phyloP scores from a whole-genome alignment of 64 coral and sea anemone species.

The Dendronephthya gigantea region DNA sequence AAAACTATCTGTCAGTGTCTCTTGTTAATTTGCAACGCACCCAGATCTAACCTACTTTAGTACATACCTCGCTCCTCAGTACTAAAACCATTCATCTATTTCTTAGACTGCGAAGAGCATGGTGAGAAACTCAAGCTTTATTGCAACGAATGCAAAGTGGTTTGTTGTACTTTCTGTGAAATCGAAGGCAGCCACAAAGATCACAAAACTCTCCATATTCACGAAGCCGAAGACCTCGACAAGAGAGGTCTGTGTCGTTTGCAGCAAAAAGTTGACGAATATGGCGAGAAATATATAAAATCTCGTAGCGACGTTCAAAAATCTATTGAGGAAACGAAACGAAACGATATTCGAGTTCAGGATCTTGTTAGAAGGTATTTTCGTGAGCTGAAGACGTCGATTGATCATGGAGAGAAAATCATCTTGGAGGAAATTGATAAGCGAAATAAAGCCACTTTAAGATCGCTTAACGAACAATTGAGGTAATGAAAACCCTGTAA shows the following conservation, averaged over 20 bases:
- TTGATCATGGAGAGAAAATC: slow-evolving; percentile 78
- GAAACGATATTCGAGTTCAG: slow-evolving; percentile 52
- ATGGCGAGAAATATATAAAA: slow-evolving; percentile 53
- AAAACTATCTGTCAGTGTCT: too few species aligned
- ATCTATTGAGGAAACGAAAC: slow-evolving; percentile 75
- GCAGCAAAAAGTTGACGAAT: slow-evolving; percentile 61
- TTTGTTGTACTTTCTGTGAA: slow-evolving; percentile 67
- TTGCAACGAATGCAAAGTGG: slow-evolving; percentile 60
- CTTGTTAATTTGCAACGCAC: not conserved
- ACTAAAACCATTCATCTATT: not conserved
- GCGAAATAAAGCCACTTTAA: slow-evolving; percentile 57
- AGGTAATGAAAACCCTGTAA: slow-evolving; percentile 48
- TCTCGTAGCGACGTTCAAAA: slow-evolving; percentile 73
- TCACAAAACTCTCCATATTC: slow-evolving; percentile 77
- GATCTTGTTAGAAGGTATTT: slow-evolving; percentile 70
- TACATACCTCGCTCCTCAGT: not conserved
- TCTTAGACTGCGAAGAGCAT: slow-evolving; percentile 67
- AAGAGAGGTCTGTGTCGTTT: slow-evolving; percentile 41
- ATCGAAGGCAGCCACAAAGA: slow-evolving; percentile 57
- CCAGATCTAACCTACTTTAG: not conserved
- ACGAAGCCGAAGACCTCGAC: slow-evolving; percentile 79
- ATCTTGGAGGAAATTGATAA: slow-evolving; percentile 73
- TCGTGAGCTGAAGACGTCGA: slow-evolving; percentile 56
- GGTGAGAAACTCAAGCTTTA: slow-evolving; percentile 71
- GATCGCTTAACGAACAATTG: slow-evolving; percentile 81